Evolutionary conservation across 92 coral and sea anemone species (phyloP), one percentile per base, ranked within the genome.

Genomic region (Epizoanthus scotinus): DNA sequence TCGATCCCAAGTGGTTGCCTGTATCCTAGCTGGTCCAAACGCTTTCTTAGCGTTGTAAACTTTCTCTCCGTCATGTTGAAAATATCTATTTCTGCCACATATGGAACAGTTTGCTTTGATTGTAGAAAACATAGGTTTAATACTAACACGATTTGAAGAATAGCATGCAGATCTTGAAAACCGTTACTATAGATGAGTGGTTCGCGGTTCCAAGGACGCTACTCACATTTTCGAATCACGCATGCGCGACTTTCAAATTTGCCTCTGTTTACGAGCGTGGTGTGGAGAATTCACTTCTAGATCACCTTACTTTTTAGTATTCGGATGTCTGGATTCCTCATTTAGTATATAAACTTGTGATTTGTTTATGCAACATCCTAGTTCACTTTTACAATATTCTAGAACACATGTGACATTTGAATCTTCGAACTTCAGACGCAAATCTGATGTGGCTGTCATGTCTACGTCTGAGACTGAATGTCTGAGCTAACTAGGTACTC

Each of bases 161-260:
- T 82, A 82, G 62, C 56, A 63, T 77, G 63, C 74, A 57, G 63
- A 55, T 49, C 53, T 44, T 55, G 84, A 81, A 91, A 90, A 90
- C 98, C 94, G 94, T 93, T 93, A 83, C 50, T 63, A 26, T 36
- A 52, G 63, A 63, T 84, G 68, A 49, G 53, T 31, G 15, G 60
- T 85, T 85, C 70, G 83, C 87, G 90, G 94, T 83, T 77, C 91
- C 86, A 89, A 87, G 88, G 91, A 84, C 87, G 90, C 93, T 72
- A 60, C 61, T 78, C 63, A 15, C 79, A 68, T 62, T 79, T 74
- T 72, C 34, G 31, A 61, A 87, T 71, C 64, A 85, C 98, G 99
- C 98, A 95, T 95, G 99, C 99, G 99, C 87, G 47, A 67, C 77
- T 82, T 95, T 95, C 93, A 90, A 95, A 95, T 95, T 95, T 95